phyloP scores from a whole-genome alignment of 1,140 invertebrate genomes.

The Acromyrmex echinatior region DNA sequence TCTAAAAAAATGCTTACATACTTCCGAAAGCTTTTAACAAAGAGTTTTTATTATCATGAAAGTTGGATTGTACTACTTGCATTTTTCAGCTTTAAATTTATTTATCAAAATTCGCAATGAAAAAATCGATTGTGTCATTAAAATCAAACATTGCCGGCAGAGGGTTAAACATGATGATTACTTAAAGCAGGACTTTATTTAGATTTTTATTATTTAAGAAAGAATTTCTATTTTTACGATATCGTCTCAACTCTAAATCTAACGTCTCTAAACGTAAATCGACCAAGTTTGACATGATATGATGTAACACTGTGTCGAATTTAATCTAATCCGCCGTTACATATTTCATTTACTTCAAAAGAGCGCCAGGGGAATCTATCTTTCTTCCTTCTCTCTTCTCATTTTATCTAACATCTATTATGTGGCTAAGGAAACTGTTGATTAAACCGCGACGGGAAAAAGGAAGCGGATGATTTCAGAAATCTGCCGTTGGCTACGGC shows the following conservation, averaged over 20 bases:
- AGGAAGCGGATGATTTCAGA: conserved; percentile 53
- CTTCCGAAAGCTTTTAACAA: too few relatives aligned
- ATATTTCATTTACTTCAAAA: not conserved
- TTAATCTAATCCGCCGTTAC: not conserved
- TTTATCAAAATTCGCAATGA: too few relatives aligned
- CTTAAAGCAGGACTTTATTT: not conserved
- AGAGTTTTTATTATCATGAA: too few relatives aligned
- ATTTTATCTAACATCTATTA: conserved; percentile 3
- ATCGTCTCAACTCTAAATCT: not conserved
- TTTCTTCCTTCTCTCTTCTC: conserved; percentile 29
- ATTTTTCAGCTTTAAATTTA: too few relatives aligned
- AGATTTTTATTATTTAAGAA: not conserved
- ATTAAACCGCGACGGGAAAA: conserved; percentile 35
- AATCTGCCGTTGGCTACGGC: conserved; percentile 24
- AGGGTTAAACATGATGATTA: not conserved
- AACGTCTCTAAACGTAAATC: not conserved
- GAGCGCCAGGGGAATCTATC: not conserved
- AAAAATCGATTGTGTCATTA: too few relatives aligned
- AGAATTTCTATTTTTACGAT: not conserved
- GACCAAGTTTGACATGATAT: not conserved
- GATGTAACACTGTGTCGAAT: not conserved
- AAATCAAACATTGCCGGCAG: too few relatives aligned
- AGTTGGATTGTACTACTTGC: too few relatives aligned
- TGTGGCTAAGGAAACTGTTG: conserved; percentile 45
- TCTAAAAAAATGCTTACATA: too few relatives aligned